These are phyloP conservation scores for Caenorhabditis sp. DNA, from an alignment of 2,888 invertebrate species.

Conservation along the genomic window DNA sequence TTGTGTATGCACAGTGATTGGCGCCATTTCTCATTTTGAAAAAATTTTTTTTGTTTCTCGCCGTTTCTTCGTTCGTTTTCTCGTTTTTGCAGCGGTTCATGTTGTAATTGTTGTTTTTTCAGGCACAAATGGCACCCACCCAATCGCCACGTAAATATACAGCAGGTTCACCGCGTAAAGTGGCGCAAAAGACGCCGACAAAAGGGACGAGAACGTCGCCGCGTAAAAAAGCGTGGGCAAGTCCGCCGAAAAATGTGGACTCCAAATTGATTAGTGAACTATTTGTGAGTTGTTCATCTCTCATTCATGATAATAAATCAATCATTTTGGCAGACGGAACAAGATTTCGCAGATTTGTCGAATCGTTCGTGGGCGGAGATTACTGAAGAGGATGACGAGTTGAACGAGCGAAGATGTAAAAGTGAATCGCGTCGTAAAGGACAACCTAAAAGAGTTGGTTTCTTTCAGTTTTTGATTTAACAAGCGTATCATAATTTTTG, in stretches of 20 bases:
- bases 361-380: conserved; percentile 60
- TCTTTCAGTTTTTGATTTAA: neutral
- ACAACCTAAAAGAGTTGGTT: conserved; percentile 25
- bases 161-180: conserved; percentile 18
- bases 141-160: neutral
- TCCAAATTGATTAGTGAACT: conserved; percentile 22
- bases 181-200: conserved; percentile 31
- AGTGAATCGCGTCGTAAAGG: conserved; percentile 42
- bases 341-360: conserved; percentile 46
- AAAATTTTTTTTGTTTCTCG: neutral
- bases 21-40: neutral
- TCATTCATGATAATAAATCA: neutral
- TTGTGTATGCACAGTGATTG: neutral
- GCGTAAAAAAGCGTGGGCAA: conserved; percentile 56
- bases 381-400: conserved; percentile 43
- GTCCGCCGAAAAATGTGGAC: conserved; percentile 35
- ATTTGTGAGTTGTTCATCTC: conserved; percentile 34
- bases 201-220: conserved; percentile 49
- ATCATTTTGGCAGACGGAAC: conserved; percentile 24
- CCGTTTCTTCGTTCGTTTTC: neutral
- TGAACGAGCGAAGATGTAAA: conserved; percentile 31
- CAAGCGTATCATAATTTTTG: neutral
- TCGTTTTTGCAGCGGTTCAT: no score
- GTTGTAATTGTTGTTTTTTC: no score
- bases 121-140: neutral